These are phyloP conservation scores for Actinernus sp. DNA, from an alignment of 92 coral and sea anemone genomes.

Conservation along the genomic window DNA sequence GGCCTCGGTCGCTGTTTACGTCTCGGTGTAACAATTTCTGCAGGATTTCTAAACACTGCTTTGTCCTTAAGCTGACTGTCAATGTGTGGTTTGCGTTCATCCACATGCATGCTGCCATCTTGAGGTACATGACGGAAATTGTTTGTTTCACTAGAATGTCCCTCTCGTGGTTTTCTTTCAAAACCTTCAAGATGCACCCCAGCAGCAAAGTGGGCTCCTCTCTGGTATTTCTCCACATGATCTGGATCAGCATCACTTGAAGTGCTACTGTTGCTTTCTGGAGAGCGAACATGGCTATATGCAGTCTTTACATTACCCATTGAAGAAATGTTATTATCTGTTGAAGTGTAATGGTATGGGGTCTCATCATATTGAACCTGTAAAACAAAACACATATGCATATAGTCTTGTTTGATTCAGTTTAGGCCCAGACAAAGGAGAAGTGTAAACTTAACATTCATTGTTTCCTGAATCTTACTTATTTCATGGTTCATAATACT, in stretches of 20 bases:
- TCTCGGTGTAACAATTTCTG: slow-evolving; percentile 80
- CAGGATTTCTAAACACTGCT: slow-evolving; percentile 86
- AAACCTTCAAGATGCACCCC: slow-evolving; percentile 10
- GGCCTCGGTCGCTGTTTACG: slow-evolving; percentile 90
- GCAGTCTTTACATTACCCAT: slow-evolving; percentile 82
- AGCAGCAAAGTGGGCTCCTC: slow-evolving; percentile 55
- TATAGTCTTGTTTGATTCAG: background rate
- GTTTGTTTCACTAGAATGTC: slow-evolving; percentile 15
- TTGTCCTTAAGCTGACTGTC: slow-evolving; percentile 28
- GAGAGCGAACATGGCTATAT: slow-evolving; percentile 32
- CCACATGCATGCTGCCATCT: slow-evolving; percentile 20
- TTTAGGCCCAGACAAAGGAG: too few relatives aligned
- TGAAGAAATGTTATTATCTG: slow-evolving; percentile 33
- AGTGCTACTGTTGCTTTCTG: slow-evolving; percentile 48
- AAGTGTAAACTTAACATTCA: too few relatives aligned
- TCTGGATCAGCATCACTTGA: slow-evolving; percentile 48
- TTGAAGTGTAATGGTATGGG: slow-evolving; percentile 23
- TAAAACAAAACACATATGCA: background rate
- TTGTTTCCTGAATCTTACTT: too few relatives aligned
- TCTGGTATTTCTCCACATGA: slow-evolving; percentile 28
- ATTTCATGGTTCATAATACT: too few relatives aligned
- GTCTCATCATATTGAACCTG: slow-evolving; percentile 85
- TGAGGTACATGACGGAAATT: slow-evolving; percentile 33
- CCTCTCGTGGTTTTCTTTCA: slow-evolving; percentile 27
- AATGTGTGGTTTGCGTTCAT: slow-evolving; percentile 9